Percentiles rank a stretch among this genome's conserved stretches.
These are phyloP conservation scores for Drosophila sechellia DNA, from an alignment of 1,140 invertebrate species.

Conservation along the genomic window DNA sequence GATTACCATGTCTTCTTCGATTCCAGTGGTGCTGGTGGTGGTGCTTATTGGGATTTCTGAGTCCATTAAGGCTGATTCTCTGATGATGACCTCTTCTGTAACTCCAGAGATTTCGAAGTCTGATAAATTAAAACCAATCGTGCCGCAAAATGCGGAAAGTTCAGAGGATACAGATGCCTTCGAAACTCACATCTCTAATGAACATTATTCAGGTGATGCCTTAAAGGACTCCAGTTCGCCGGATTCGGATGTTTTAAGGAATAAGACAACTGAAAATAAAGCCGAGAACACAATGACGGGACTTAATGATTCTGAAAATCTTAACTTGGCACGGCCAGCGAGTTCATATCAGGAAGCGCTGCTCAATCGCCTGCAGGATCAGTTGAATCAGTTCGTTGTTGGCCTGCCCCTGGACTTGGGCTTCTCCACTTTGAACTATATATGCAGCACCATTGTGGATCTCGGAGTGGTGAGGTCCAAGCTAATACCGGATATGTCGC, in stretches of 20 bases:
- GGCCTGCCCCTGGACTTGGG: constrained; percentile 37
- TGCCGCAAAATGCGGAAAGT: too few species aligned
- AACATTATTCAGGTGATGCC: too few species aligned
- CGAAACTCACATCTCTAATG: too few species aligned
- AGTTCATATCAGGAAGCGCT: not conserved
- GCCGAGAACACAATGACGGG: too few species aligned
- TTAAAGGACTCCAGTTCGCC: too few species aligned
- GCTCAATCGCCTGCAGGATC: constrained; percentile 28
- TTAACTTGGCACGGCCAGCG: not conserved
- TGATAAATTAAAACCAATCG: too few species aligned
- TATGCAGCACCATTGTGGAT: constrained; percentile 40
- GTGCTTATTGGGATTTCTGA: not conserved
- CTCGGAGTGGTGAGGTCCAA: constrained; percentile 18
- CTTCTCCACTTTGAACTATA: constrained; percentile 20
- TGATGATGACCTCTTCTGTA: not conserved
- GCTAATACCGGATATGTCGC: constrained; percentile 26
- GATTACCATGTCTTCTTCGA: constrained; percentile 20
- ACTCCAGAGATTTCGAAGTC: not conserved
- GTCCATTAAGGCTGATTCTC: not conserved
- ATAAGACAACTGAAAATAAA: not conserved
- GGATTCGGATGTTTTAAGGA: too few species aligned
- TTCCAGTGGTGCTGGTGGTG: not conserved
- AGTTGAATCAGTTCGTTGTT: constrained; percentile 4
- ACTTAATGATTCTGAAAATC: not conserved
- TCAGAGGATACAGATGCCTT: too few species aligned